Evolutionary conservation across 1,140 invertebrate genomes (phyloP), one percentile per base, ranked within the genome.

Genomic region (Drosophila hydei): DNA sequence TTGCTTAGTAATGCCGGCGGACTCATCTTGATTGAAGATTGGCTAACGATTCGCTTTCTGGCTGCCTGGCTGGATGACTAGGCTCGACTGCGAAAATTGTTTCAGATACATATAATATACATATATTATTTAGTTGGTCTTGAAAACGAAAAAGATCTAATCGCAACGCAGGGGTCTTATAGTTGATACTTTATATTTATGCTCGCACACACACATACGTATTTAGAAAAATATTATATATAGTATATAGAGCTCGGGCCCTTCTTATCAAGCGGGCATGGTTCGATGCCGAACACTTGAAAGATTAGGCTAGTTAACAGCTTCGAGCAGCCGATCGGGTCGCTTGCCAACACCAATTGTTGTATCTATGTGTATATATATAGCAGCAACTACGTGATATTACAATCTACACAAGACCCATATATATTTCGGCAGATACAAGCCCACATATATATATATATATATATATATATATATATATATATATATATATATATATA

Each of bases 1-100:
- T 93, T 94, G 81, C 94, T 95, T 30, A 95, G 73, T 21, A 93
- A 75, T 56, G 91, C 79, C 67, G 92, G 92, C 43, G 92, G 90
- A 79, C 74, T 87, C 90, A 91, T 91, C 47, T 72, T 72, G 63
- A 12, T 16, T 19, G 45, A 43, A n/a, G 12, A 19, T n/a, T 9
- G 38, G 4, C 45, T 51, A n/a, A n/a, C n/a, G 6, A 5, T 30
- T 21, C 30, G 2, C 21, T 30, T 8, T 11, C 38, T 42, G 7
- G 9, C 18, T 43, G 9, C 5, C 14, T 40, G 4, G n/a, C 11
- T 14, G n/a, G 9, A 5, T 21, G 0, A 1, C 42, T 16, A 45
- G 1, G 9, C 12, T 11, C 11, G 16, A 12, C 54, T 56, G 38
- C 21, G 42, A 42, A 43, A 4, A 9, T 30, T 36, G 0, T 40